Percentiles rank a stretch among this genome's conserved stretches.
Evolutionary conservation across 92 coral and sea anemone species (phyloP).

Genomic region (Heteractis magnifica): DNA sequence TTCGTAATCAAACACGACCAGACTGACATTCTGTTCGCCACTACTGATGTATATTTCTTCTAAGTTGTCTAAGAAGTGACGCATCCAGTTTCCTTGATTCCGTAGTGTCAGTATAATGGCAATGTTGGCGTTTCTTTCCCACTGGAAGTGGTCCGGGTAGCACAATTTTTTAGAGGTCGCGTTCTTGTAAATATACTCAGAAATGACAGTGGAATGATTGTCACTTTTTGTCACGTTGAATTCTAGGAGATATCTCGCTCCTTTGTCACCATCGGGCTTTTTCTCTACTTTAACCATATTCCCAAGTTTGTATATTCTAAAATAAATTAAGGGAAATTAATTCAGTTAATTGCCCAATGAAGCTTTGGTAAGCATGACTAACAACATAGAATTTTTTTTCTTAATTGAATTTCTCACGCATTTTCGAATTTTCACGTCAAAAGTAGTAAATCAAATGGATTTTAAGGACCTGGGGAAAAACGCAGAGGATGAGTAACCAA

Average conservation of each 20-base stretch:
- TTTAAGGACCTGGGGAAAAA: too few species aligned
- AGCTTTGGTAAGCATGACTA: too few species aligned
- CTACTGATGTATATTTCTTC: constrained; percentile 42
- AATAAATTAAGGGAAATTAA: not conserved
- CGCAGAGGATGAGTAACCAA: too few species aligned
- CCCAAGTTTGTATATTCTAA: constrained; percentile 57
- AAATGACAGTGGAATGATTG: constrained; percentile 44
- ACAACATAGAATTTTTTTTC: too few species aligned
- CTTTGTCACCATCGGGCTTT: constrained; percentile 51
- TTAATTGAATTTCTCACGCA: too few species aligned
- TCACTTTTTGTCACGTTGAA: constrained; percentile 40
- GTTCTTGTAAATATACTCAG: constrained; percentile 72
- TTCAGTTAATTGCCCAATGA: not conserved
- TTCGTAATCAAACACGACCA: constrained; percentile 61
- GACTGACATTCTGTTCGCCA: constrained; percentile 27
- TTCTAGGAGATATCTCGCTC: constrained; percentile 64
- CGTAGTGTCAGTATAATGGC: constrained; percentile 57
- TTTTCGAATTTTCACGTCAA: too few species aligned
- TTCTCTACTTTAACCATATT: constrained; percentile 65
- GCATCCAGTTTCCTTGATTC: constrained; percentile 68
- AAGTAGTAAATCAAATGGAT: too few species aligned
- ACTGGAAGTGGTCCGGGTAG: constrained; percentile 53
- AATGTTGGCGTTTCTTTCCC: constrained; percentile 58
- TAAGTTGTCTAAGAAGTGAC: constrained; percentile 65
- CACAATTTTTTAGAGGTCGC: constrained; percentile 24